Evolutionary conservation across 2,113 vertebrate genomes (phyloP), one percentile per base, ranked within the genome.

Genomic region (Leptocoma aspasia): DNA sequence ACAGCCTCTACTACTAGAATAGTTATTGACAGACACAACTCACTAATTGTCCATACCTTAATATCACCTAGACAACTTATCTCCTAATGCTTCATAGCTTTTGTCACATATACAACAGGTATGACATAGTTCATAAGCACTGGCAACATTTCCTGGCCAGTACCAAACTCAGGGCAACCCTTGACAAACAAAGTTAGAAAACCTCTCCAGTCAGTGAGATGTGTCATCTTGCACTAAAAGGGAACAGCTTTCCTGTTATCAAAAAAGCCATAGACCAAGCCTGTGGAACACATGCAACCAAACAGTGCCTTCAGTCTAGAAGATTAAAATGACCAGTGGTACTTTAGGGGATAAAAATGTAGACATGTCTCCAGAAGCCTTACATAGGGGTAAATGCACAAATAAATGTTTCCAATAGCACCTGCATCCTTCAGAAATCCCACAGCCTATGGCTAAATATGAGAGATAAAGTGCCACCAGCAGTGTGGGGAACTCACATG

Each of bases 401-500:
- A 71, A 44, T 14, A 71, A 71, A 44, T 14, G 2, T 8, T 82
- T 68, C 79, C 28, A 52, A 30, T 2, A 75, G 70, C 30, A 56
- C 7, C 37, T 21, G 26, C 54, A 60, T 35, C 49, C 45, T 73
- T 56, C 75, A 73, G 57, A 72, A 94, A 72, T 63, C 35, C 60
- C 78, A 84, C 11, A 42, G 54, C 5, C 33, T 14, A 3, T 8
- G 23, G 73, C 28, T 41, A 79, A 71, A 77, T 7, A 5, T 0
- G 2, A 2, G 1, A 20, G 28, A 70, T 6, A 15, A 60, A n/a
- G 39, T n/a, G 33, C 39, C 47, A 77, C 22, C 73, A 80, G 6
- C 3, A 1, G 15, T 7, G 12, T 9, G 1, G 10, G 28, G 4
- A 87, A 27, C 20, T 53, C 47, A 30, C 3, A 2, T 1, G 6